phyloP scores from a whole-genome alignment of 2,113 vertebrate genomes.

The Callithrix jacchus region DNA sequence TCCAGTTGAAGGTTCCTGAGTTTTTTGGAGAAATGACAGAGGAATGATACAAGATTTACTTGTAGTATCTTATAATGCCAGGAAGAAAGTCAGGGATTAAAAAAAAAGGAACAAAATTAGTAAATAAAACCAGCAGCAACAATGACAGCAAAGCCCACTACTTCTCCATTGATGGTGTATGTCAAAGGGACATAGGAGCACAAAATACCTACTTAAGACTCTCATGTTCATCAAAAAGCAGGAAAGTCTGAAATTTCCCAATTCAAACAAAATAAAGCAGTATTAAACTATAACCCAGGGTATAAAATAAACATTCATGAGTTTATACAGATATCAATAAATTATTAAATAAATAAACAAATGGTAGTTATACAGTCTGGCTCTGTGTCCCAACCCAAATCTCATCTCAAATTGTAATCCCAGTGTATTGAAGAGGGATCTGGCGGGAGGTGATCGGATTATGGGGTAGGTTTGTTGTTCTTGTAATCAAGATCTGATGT shows the following conservation, averaged over 20 bases:
- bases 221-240: no score
- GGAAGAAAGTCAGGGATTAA: not conserved
- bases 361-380: not conserved
- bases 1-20: not conserved
- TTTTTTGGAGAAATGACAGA: not conserved
- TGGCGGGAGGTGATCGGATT: no score
- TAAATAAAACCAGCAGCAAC: not conserved
- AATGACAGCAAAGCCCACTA: not conserved
- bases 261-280: not conserved
- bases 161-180: not conserved
- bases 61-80: not conserved
- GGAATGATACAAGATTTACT: not conserved
- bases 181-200: not conserved
- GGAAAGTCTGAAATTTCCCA: not conserved
- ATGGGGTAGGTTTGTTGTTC: no score
- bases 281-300: not conserved
- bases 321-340: not conserved
- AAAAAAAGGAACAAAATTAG: not conserved
- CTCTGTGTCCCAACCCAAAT: no score
- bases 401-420: no score
- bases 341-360: not conserved
- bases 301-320: not conserved
- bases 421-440: no score
- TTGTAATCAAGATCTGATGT: no score
- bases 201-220: no score